phyloP scores from a whole-genome alignment of 2,113 vertebrate genomes.

The Barbus barbus region DNA sequence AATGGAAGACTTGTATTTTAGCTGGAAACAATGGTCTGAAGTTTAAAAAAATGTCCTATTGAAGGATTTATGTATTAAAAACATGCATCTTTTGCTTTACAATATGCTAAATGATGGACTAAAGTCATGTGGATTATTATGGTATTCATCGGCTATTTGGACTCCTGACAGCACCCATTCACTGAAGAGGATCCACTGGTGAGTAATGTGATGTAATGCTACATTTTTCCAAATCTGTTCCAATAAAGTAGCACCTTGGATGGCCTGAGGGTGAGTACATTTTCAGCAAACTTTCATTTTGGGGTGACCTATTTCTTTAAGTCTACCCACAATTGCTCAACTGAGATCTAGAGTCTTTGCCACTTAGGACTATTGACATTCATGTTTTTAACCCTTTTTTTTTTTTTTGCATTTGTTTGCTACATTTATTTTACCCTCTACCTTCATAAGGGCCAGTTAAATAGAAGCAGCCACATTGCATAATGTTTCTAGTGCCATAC shows the following conservation, averaged over 20 bases:
- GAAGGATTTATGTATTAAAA: too few species aligned
- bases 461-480: too few species aligned
- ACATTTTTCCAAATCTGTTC: background rate
- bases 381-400: background rate
- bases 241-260: background rate
- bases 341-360: background rate
- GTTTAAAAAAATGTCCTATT: too few species aligned
- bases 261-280: background rate
- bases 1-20: too few species aligned
- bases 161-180: background rate
- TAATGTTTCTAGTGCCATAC: too few species aligned
- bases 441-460: background rate
- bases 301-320: background rate
- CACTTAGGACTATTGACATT: background rate
- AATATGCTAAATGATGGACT: too few species aligned
- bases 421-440: background rate
- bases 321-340: background rate
- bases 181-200: background rate
- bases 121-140: too few species aligned
- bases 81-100: too few species aligned
- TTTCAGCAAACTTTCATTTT: too few species aligned
- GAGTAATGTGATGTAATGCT: background rate
- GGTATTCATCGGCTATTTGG: too few species aligned
- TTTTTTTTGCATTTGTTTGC: too few species aligned
- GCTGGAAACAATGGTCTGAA: too few species aligned